Conservation (phyloP, 2,797 vertebrate genomes). For the Rhincodon typus region DNA sequence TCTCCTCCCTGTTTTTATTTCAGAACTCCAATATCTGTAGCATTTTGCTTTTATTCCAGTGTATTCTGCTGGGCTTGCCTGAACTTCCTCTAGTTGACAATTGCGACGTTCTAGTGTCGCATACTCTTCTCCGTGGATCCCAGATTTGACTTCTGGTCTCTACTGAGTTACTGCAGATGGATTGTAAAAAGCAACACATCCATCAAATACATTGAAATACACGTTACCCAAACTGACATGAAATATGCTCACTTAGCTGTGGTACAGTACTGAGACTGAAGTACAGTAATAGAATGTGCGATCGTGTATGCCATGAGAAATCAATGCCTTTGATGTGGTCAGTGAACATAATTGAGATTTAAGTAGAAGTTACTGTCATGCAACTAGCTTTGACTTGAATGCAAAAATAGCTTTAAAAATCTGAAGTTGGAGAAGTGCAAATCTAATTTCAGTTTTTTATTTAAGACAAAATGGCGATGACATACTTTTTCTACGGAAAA, state of each 20-base stretch:
- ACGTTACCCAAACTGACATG: background rate
- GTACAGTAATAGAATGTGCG: background rate
- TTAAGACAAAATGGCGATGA: background rate
- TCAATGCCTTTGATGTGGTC: background rate
- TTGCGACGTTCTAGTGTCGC: background rate
- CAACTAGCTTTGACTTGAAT: background rate
- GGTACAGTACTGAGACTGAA: background rate
- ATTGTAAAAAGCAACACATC: background rate
- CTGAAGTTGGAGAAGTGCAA: background rate
- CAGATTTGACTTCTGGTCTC: no score
- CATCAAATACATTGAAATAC: background rate
- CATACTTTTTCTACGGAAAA: background rate
- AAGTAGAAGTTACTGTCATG: background rate
- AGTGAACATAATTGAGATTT: background rate
- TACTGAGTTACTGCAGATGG: background rate
- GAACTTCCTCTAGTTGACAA: background rate
- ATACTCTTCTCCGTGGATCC: background rate
- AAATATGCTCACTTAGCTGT: background rate
- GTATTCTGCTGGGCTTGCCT: background rate
- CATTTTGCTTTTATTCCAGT: background rate
- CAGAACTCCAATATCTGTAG: no score
- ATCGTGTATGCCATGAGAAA: background rate
- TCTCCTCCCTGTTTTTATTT: no score
- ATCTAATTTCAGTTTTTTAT: background rate
- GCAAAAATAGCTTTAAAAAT: background rate